phyloP scores from a whole-genome alignment of 2,113 vertebrate species.

The Cavia aperea region DNA sequence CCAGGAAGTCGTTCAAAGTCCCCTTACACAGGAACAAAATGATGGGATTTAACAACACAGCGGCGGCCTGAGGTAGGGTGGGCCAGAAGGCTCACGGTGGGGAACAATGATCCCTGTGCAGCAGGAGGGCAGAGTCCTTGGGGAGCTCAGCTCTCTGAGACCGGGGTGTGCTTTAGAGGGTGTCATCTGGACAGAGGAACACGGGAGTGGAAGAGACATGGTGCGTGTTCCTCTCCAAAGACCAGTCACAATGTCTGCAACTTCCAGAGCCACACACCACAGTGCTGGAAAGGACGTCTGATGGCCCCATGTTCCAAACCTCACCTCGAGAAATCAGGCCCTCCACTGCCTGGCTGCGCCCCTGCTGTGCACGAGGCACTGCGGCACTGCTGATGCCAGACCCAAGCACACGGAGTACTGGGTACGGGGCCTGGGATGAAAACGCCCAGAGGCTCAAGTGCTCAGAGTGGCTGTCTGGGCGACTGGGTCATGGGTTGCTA shows the following conservation, averaged over 20 bases:
- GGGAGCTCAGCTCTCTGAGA: background rate
- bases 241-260: background rate
- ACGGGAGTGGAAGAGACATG: background rate
- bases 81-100: background rate
- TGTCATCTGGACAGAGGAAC: background rate
- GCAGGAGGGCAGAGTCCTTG: too few relatives aligned
- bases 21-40: background rate
- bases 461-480: background rate
- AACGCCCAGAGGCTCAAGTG: too few relatives aligned
- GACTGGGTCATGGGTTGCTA: background rate
- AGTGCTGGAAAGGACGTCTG: background rate
- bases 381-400: accelerated
- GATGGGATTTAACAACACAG: background rate
- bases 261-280: slow-evolving; percentile 10
- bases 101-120: accelerated
- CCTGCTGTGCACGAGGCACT: background rate
- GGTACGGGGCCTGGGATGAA: background rate
- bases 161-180: background rate
- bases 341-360: accelerated
- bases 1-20: background rate
- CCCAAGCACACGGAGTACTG: background rate
- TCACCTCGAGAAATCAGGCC: background rate
- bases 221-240: background rate
- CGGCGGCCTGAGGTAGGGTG: background rate
- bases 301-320: background rate